Evolutionary conservation across 2,113 vertebrate species (phyloP).

Genomic region (Dicaeum eximium): DNA sequence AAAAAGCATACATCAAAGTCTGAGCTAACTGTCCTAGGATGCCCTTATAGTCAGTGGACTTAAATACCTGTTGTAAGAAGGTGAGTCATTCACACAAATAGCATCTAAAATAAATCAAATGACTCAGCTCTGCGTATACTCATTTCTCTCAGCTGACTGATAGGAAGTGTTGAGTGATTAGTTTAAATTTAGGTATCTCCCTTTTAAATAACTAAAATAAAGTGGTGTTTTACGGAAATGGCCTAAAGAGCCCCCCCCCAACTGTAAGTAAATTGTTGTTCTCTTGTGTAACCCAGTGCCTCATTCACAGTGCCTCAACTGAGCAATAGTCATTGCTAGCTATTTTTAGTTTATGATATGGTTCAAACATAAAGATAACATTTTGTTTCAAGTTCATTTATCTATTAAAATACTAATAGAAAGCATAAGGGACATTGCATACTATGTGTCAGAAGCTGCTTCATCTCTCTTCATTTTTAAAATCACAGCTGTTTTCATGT

Average conservation of each 20-base stretch:
- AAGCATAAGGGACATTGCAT: background rate
- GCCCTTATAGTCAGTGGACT: background rate
- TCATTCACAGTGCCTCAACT: background rate
- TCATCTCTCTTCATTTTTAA: background rate
- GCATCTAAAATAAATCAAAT: background rate
- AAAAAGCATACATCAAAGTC: background rate
- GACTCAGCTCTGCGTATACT: background rate
- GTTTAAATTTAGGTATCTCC: background rate
- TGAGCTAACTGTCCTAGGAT: background rate
- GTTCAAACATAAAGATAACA: background rate
- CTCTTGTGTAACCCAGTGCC: background rate
- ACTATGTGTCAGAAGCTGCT: background rate
- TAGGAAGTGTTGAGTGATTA: background rate
- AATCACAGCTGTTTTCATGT: background rate
- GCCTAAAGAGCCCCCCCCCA: background rate
- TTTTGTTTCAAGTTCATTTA: background rate
- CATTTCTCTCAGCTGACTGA: background rate
- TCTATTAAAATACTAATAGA: background rate
- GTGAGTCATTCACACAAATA: background rate
- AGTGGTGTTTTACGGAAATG: background rate
- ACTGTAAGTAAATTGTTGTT: background rate
- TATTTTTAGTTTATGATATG: background rate
- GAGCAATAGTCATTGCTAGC: background rate
- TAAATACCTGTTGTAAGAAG: background rate
- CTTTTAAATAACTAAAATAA: background rate